These are phyloP conservation scores for Himalopsyche kuldschensis DNA, from an alignment of 2,888 invertebrate species.

Conservation along the genomic window DNA sequence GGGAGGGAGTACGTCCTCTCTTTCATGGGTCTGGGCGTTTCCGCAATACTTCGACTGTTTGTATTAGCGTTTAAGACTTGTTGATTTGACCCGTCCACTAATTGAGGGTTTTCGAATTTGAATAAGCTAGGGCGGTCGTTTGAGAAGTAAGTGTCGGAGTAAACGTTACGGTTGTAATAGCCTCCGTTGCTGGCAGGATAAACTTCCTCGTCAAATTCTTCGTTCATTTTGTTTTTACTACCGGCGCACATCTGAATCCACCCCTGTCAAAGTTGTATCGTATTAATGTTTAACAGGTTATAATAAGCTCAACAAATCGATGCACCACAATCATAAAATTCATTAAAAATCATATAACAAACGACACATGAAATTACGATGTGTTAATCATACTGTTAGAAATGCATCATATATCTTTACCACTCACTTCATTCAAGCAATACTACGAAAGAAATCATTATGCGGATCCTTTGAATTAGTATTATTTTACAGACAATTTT, in stretches of 20 bases:
- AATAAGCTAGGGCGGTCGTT: conserved; percentile 54
- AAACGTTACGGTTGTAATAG: conserved; percentile 70
- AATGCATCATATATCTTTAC: too few species aligned
- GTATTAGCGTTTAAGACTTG: background rate
- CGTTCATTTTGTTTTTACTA: conserved; percentile 33
- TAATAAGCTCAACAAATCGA: background rate
- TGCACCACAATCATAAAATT: background rate
- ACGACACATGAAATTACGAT: too few species aligned
- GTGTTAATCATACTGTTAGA: too few species aligned
- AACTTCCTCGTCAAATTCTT: conserved; percentile 61
- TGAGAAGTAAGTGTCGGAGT: conserved; percentile 75
- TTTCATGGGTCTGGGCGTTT: background rate
- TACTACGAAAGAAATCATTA: too few species aligned
- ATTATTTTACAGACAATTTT: too few species aligned
- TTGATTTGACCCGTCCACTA: conserved; percentile 36
- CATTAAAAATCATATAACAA: too few species aligned
- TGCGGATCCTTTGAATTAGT: too few species aligned
- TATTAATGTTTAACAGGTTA: background rate
- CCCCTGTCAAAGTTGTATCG: conserved; percentile 10
- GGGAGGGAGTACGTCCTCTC: conserved; percentile 28
- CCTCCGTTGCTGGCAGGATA: conserved; percentile 69
- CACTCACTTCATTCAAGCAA: too few species aligned
- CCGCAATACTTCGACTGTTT: background rate
- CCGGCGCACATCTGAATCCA: conserved; percentile 39
- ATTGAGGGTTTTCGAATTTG: conserved; percentile 48